phyloP scores from a whole-genome alignment of 2,113 vertebrate species.

The Rhea pennata region DNA sequence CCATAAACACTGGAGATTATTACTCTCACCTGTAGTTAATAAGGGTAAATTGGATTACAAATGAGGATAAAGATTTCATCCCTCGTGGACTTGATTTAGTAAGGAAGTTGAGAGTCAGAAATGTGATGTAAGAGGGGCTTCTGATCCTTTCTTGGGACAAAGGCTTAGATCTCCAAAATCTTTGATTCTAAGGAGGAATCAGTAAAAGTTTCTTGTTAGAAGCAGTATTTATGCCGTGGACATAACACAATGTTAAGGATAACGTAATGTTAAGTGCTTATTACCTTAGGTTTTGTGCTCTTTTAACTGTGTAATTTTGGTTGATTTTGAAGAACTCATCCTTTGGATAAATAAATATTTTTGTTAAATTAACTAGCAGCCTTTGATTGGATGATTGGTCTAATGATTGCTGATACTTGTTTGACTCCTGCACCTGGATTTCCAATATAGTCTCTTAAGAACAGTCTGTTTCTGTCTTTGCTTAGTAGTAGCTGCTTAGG shows the following conservation, averaged over 20 bases:
- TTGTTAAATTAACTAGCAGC: background rate
- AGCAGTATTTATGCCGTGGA: background rate
- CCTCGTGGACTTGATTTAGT: constrained; percentile 14
- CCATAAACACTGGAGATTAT: background rate
- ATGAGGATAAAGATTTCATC: constrained; percentile 14
- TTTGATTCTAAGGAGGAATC: background rate
- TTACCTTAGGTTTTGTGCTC: background rate
- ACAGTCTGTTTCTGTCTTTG: background rate
- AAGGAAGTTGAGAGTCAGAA: background rate
- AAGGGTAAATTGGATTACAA: background rate
- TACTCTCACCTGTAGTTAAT: constrained; percentile 15
- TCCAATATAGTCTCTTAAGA: background rate
- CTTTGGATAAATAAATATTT: background rate
- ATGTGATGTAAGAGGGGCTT: background rate
- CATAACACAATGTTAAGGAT: background rate
- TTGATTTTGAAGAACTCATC: background rate
- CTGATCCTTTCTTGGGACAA: background rate
- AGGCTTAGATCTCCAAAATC: background rate
- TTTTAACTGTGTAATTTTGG: background rate
- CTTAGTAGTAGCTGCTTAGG: background rate
- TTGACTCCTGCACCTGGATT: background rate
- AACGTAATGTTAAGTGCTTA: background rate
- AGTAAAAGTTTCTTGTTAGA: background rate
- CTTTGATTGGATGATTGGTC: background rate
- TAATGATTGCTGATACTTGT: background rate